These are phyloP conservation scores for Tholera decimalis DNA, from an alignment of 2,888 invertebrate genomes.

Conservation along the genomic window DNA sequence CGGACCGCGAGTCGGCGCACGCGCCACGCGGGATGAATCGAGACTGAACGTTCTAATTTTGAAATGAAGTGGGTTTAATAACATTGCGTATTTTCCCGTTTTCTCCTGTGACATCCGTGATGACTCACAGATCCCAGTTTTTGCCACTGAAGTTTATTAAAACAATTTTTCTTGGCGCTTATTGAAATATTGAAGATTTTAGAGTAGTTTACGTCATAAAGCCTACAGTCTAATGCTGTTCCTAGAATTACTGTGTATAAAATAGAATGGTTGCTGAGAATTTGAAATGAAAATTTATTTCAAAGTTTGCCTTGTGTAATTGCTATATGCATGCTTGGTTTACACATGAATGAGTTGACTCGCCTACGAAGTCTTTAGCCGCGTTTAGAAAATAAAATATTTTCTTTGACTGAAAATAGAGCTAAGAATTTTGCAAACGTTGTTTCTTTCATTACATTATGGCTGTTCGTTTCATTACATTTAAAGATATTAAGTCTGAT, in stretches of 20 bases:
- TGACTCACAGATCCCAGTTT: slow-evolving; percentile 81
- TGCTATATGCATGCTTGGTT: neutral
- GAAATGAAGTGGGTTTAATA: slow-evolving; percentile 89
- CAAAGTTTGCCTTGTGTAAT: neutral
- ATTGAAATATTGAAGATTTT: slow-evolving; percentile 42
- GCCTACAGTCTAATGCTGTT: neutral
- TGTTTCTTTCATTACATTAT: too few relatives aligned
- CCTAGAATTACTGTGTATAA: neutral
- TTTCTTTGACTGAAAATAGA: neutral
- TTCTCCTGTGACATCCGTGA: slow-evolving; percentile 80
- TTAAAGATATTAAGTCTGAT: neutral
- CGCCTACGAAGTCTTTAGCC: neutral
- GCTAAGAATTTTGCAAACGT: slow-evolving; percentile 7
- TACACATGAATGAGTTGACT: neutral
- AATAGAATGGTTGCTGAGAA: neutral
- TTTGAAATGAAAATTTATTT: neutral
- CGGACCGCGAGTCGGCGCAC: slow-evolving; percentile 77
- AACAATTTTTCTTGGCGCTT: slow-evolving; percentile 62
- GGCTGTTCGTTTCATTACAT: too few relatives aligned
- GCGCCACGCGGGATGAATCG: slow-evolving; percentile 80
- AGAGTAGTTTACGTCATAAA: slow-evolving; percentile 26
- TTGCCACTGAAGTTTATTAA: slow-evolving; percentile 59
- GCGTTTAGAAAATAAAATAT: neutral
- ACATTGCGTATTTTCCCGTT: slow-evolving; percentile 88
- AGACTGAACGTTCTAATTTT: slow-evolving; percentile 89